Conservation (phyloP, 2,888 invertebrate genomes). For the Drosophila koepferae region DNA sequence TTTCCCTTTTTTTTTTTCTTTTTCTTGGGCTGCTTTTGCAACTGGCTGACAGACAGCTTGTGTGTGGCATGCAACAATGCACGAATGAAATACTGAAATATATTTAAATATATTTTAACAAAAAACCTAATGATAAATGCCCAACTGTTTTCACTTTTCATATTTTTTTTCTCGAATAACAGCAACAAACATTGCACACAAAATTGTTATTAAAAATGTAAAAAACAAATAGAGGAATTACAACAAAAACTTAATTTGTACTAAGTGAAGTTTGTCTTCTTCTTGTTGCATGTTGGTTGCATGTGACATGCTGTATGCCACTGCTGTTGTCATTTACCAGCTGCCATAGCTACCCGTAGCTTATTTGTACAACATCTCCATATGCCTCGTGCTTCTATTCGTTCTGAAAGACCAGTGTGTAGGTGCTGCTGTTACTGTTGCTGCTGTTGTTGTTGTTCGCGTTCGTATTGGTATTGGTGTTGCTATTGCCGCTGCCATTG, state of each 20-base stretch:
- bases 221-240: neutral
- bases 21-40: conserved; percentile 4
- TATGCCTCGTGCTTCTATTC: conserved; percentile 57
- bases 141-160: neutral
- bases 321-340: conserved; percentile 12
- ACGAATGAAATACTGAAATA: neutral
- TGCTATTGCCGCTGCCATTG: neutral
- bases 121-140: conserved; percentile 25
- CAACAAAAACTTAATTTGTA: conserved; percentile 39
- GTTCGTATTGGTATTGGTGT: neutral
- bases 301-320: neutral
- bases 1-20: neutral
- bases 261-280: conserved; percentile 20
- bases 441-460: conserved; percentile 34
- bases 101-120: conserved; percentile 12
- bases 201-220: conserved; percentile 4
- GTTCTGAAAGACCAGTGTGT: conserved; percentile 81
- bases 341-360: conserved; percentile 8
- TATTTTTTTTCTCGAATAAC: neutral
- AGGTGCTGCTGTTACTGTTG: conserved; percentile 69
- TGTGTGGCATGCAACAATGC: conserved; percentile 28
- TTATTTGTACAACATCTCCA: conserved; percentile 57
- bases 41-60: conserved; percentile 24
- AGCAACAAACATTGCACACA: conserved; percentile 46
- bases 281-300: neutral